phyloP scores from a whole-genome alignment of 2,797 vertebrate species.

The Xyrichtys novacula region DNA sequence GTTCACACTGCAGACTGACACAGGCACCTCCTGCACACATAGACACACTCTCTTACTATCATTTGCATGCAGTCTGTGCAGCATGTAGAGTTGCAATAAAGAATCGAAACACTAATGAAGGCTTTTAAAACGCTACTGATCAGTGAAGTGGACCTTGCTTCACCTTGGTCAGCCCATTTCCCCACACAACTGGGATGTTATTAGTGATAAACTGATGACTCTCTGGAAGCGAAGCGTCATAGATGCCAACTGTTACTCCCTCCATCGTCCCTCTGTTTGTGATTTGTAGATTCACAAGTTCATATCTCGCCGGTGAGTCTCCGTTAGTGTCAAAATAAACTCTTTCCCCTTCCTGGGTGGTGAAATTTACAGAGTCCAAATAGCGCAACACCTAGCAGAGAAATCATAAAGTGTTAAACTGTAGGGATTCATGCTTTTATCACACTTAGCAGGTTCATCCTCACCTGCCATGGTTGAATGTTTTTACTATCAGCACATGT shows the following conservation, averaged over 20 bases:
- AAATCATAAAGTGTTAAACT: background rate
- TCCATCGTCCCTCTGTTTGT: constrained; percentile 69
- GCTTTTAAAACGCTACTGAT: background rate
- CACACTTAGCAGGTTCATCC: constrained; percentile 2
- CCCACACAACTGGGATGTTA: constrained; percentile 74
- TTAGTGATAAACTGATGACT: constrained; percentile 78
- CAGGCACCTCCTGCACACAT: constrained; percentile 62
- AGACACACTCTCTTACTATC: constrained; percentile 7
- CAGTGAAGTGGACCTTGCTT: background rate
- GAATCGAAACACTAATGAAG: background rate
- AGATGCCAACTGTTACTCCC: constrained; percentile 80
- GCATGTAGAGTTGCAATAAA: background rate
- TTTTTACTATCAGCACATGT: constrained; percentile 72
- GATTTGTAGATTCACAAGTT: constrained; percentile 85
- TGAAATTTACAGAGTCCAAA: constrained; percentile 83
- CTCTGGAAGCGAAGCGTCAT: constrained; percentile 80
- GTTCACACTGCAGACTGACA: constrained; percentile 80
- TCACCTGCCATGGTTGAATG: constrained; percentile 88
- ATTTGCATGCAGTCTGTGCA: too few relatives aligned
- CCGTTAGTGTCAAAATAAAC: constrained; percentile 86
- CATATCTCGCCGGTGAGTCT: constrained; percentile 86
- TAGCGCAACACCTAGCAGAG: constrained; percentile 78
- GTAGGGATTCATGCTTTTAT: background rate
- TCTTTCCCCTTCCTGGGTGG: constrained; percentile 73
- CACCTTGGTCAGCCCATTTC: constrained; percentile 68